These are phyloP conservation scores for Oreochromis niloticus DNA, from an alignment of 2,113 vertebrate species.

Conservation along the genomic window DNA sequence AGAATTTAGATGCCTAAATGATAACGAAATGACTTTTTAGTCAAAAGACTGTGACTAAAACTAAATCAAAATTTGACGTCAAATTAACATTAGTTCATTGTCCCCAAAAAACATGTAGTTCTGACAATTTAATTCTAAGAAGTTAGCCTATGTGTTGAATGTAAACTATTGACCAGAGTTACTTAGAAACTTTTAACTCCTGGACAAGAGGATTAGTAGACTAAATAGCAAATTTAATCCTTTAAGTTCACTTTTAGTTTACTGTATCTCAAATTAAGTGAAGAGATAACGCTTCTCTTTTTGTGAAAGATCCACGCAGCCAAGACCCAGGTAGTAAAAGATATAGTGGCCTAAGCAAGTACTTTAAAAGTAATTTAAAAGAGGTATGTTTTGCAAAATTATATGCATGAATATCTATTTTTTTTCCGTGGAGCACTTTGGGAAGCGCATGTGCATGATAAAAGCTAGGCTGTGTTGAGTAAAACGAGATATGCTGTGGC, in stretches of 20 bases:
- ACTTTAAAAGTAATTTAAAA: background rate
- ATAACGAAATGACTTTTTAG: background rate
- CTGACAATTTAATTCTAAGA: background rate
- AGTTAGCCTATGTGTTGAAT: background rate
- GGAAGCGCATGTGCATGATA: background rate
- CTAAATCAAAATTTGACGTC: background rate
- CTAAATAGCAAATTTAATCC: background rate
- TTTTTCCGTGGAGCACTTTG: background rate
- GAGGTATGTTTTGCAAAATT: background rate
- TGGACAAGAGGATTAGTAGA: background rate
- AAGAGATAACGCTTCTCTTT: background rate
- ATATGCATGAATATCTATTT: background rate
- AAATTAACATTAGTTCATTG: background rate
- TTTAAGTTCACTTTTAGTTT: background rate
- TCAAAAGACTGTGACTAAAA: background rate
- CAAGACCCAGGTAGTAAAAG: background rate
- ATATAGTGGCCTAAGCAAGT: background rate
- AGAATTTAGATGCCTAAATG: background rate
- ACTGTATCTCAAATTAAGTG: background rate
- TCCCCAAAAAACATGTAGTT: background rate
- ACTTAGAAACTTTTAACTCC: background rate
- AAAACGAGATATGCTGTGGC: background rate
- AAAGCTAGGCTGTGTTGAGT: background rate
- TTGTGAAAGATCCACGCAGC: background rate
- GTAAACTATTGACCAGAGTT: background rate